These are phyloP conservation scores for Pseudomyrmex flavicornis DNA, from an alignment of 1,140 invertebrate genomes.

Conservation along the genomic window DNA sequence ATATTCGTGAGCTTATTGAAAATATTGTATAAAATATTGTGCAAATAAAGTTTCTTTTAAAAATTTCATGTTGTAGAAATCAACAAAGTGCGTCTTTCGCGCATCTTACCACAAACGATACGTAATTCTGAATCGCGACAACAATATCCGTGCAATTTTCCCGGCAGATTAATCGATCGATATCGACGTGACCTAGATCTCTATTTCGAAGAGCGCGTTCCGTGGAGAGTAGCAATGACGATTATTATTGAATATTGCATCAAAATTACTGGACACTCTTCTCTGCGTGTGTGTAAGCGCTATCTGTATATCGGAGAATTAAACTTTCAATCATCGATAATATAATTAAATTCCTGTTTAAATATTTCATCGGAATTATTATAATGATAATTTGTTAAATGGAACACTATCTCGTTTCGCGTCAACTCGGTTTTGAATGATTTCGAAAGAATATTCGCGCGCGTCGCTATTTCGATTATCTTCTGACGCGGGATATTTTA, in stretches of 20 bases:
- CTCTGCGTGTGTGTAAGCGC: neutral
- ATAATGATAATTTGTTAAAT: neutral
- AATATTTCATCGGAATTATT: neutral
- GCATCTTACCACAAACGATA: conserved; percentile 31
- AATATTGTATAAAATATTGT: neutral
- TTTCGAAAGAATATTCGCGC: neutral
- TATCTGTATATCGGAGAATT: neutral
- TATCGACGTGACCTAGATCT: conserved; percentile 61
- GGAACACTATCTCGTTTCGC: neutral
- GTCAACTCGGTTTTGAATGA: neutral
- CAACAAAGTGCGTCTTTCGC: conserved; percentile 28
- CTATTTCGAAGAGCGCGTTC: conserved; percentile 24
- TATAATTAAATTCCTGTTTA: conserved; percentile 4
- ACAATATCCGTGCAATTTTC: conserved; percentile 37
- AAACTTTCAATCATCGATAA: neutral
- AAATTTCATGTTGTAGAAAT: neutral
- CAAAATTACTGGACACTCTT: neutral
- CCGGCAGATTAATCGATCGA: conserved; percentile 71
- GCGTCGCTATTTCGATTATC: neutral
- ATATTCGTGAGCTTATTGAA: neutral
- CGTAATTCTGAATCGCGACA: conserved; percentile 35
- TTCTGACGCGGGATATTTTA: neutral
- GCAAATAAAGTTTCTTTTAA: neutral
- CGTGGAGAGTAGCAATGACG: conserved; percentile 36
- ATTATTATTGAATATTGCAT: conserved; percentile 3